These are phyloP conservation scores for Sphaeramia orbicularis DNA, from an alignment of 2,797 vertebrate genomes.

Conservation along the genomic window DNA sequence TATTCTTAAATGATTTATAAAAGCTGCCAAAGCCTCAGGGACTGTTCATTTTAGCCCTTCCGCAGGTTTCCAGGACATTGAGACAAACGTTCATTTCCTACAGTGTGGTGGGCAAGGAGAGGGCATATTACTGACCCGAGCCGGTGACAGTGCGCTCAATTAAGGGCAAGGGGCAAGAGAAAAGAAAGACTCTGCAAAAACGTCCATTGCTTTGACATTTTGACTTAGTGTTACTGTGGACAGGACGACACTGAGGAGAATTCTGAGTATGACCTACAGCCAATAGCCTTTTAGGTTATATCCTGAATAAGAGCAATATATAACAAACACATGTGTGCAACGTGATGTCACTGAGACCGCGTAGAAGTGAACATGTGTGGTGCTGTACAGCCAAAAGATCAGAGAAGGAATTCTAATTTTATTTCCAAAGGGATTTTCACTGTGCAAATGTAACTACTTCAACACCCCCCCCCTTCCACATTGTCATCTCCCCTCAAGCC, in stretches of 20 bases:
- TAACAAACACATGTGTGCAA: slow-evolving; percentile 19
- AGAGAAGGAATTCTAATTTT: slow-evolving; percentile 60
- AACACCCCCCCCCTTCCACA: slow-evolving; percentile 21
- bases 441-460: slow-evolving; percentile 54
- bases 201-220: slow-evolving; percentile 22
- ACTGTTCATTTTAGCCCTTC: slow-evolving; percentile 27
- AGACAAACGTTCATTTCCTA: slow-evolving; percentile 45
- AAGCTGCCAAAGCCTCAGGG: slow-evolving; percentile 10
- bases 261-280: slow-evolving; percentile 4
- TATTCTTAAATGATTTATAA: slow-evolving; percentile 23
- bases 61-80: slow-evolving; percentile 16
- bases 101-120: slow-evolving; percentile 27
- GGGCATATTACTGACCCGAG: slow-evolving; percentile 50
- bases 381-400: slow-evolving; percentile 54
- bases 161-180: slow-evolving; percentile 43
- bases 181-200: slow-evolving; percentile 38
- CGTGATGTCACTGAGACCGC: slow-evolving; percentile 14
- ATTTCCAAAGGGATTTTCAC: slow-evolving; percentile 66
- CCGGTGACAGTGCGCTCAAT: slow-evolving; percentile 44
- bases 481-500: slow-evolving; percentile 66
- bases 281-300: background rate
- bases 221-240: slow-evolving; percentile 11
- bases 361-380: slow-evolving; percentile 17
- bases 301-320: slow-evolving; percentile 4
- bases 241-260: slow-evolving; percentile 1